Evolutionary conservation across 2,888 invertebrate genomes (phyloP).

Genomic region (Platypus cylindrus): DNA sequence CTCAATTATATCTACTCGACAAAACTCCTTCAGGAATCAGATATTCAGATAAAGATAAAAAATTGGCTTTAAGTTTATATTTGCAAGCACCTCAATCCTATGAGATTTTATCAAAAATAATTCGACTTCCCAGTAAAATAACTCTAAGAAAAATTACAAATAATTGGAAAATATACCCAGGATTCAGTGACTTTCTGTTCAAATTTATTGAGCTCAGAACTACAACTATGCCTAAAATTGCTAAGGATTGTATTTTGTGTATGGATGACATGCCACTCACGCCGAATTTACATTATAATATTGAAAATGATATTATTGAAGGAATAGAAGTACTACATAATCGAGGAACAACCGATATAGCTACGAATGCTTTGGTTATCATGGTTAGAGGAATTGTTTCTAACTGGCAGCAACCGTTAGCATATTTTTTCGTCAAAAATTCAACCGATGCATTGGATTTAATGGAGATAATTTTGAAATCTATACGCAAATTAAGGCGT

Average conservation of each 20-base stretch:
- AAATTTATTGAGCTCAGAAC: constrained; percentile 6
- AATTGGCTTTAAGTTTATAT: constrained; percentile 5
- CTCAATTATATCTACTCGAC: background rate
- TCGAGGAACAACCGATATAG: constrained; percentile 4
- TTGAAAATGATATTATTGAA: constrained; percentile 4
- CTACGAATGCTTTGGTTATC: constrained; percentile 6
- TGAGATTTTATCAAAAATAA: constrained; percentile 11
- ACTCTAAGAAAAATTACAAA: constrained; percentile 13
- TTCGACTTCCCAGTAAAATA: constrained; percentile 12
- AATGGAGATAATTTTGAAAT: constrained; percentile 14
- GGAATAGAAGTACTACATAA: constrained; percentile 2
- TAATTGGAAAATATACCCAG: constrained; percentile 11
- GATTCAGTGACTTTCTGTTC: constrained; percentile 14
- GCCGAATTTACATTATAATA: constrained; percentile 14
- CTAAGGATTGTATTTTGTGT: constrained; percentile 14
- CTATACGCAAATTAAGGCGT: constrained; percentile 7
- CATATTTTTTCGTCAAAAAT: constrained; percentile 15
- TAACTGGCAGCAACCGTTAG: constrained; percentile 10
- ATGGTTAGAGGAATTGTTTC: constrained; percentile 7
- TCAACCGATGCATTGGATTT: constrained; percentile 8
- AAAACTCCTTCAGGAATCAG: constrained; percentile 7
- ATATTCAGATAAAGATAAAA: constrained; percentile 15
- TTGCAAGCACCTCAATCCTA: constrained; percentile 17
- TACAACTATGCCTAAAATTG: constrained; percentile 6
- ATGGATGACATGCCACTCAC: constrained; percentile 16